Evolutionary conservation across 1,140 invertebrate genomes (phyloP).

Genomic region (Pseudomyrmex sp.): DNA sequence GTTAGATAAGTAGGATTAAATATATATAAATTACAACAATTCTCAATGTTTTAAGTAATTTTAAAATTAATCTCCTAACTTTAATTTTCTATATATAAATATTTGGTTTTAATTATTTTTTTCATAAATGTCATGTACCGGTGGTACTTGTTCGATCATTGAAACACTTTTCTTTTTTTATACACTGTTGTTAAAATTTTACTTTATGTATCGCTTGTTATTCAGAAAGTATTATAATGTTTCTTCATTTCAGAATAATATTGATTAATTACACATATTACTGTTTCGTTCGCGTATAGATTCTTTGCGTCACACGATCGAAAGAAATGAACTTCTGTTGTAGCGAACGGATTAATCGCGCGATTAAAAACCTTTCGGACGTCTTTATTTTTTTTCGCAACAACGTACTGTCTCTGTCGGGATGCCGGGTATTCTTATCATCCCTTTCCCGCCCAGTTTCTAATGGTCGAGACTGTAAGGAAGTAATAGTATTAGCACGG

Average conservation of each 20-base stretch:
- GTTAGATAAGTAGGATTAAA: too few species aligned
- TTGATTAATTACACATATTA: background rate
- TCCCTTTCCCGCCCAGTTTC: constrained; percentile 17
- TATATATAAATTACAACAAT: too few species aligned
- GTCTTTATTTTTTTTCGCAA: constrained; percentile 20
- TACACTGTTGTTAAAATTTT: too few species aligned
- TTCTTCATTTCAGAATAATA: background rate
- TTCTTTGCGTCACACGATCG: background rate
- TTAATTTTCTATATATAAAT: too few species aligned
- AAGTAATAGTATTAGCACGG: constrained; percentile 69
- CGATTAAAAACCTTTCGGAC: background rate
- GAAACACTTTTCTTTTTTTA: too few species aligned
- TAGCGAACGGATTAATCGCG: background rate
- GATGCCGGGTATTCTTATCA: constrained; percentile 28
- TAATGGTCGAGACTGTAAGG: constrained; percentile 68
- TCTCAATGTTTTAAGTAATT: too few species aligned
- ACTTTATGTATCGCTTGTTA: too few species aligned
- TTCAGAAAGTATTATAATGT: too few species aligned
- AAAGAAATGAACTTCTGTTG: constrained; percentile 5
- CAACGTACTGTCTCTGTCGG: constrained; percentile 29
- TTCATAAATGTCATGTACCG: too few species aligned
- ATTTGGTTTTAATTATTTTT: too few species aligned
- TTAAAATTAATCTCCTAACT: too few species aligned
- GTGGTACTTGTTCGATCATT: too few species aligned
- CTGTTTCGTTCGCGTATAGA: background rate